These are phyloP conservation scores for Aradus depressus DNA, from an alignment of 2,888 invertebrate species.

Conservation along the genomic window DNA sequence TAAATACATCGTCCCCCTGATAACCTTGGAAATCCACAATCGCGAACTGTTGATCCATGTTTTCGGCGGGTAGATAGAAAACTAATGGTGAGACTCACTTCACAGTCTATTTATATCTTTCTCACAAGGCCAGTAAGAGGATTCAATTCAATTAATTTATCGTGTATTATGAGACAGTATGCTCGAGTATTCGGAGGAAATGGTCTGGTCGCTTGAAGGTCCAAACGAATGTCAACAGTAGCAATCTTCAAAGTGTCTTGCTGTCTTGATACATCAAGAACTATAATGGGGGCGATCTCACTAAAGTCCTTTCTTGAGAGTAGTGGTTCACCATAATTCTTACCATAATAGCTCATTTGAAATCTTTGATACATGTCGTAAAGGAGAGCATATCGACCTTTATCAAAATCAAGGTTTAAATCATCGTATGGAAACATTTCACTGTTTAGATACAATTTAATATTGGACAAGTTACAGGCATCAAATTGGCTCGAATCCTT, in stretches of 20 bases:
- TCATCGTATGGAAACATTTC: constrained; percentile 35
- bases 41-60: too few relatives aligned
- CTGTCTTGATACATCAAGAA: background rate
- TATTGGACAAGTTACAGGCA: constrained; percentile 34
- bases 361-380: constrained; percentile 15
- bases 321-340: constrained; percentile 31
- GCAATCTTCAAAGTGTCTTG: background rate
- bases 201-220: background rate
- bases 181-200: constrained; percentile 14
- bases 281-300: background rate
- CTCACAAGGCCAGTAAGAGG: constrained; percentile 2
- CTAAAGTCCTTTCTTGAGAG: too few relatives aligned
- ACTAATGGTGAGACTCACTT: too few relatives aligned
- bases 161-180: constrained; percentile 20
- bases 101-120: too few relatives aligned
- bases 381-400: constrained; percentile 27
- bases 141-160: constrained; percentile 16
- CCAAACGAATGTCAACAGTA: background rate
- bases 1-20: too few relatives aligned
- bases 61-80: too few relatives aligned
- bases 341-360: constrained; percentile 26
- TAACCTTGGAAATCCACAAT: too few relatives aligned
- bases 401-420: constrained; percentile 33
- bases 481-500: constrained; percentile 29
- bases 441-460: constrained; percentile 35